phyloP scores from a whole-genome alignment of 2,888 invertebrate species.

The Hololepta plana region DNA sequence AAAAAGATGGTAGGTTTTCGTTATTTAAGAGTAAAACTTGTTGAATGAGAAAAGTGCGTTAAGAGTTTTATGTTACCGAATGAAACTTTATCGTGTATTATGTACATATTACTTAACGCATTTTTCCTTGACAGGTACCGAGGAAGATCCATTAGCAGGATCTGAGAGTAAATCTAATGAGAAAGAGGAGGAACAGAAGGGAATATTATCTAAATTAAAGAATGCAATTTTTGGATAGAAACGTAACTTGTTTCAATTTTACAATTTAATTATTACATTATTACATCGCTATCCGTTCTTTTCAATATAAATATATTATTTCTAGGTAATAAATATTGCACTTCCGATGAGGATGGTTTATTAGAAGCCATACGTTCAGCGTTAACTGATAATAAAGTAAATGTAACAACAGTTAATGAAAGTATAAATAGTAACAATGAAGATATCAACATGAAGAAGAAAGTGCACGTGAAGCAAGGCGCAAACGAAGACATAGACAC shows the following conservation, averaged over 20 bases:
- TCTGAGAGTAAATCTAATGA: constrained; percentile 31
- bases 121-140: constrained; percentile 26
- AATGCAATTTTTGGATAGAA: constrained; percentile 38
- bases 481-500: constrained; percentile 12
- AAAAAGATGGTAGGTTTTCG: constrained; percentile 53
- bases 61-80: constrained; percentile 6
- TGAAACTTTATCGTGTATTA: constrained; percentile 4
- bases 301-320: constrained; percentile 10
- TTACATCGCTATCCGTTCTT: constrained; percentile 3
- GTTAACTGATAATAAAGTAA: constrained; percentile 22
- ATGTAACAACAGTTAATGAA: constrained; percentile 10
- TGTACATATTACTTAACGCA: constrained; percentile 13
- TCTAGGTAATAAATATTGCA: constrained; percentile 45
- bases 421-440: constrained; percentile 6
- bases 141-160: constrained; percentile 28
- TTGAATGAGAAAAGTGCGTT: constrained; percentile 13
- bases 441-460: constrained; percentile 5
- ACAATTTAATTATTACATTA: constrained; percentile 3
- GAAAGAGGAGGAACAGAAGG: constrained; percentile 26
- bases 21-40: constrained; percentile 4
- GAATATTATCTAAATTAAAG: constrained; percentile 38
- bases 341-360: constrained; percentile 36
- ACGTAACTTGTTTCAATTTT: constrained; percentile 6
- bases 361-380: constrained; percentile 43
- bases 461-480: constrained; percentile 7